Evolutionary conservation across 1,140 invertebrate genomes (phyloP).

Genomic region (Drosophila simulans): DNA sequence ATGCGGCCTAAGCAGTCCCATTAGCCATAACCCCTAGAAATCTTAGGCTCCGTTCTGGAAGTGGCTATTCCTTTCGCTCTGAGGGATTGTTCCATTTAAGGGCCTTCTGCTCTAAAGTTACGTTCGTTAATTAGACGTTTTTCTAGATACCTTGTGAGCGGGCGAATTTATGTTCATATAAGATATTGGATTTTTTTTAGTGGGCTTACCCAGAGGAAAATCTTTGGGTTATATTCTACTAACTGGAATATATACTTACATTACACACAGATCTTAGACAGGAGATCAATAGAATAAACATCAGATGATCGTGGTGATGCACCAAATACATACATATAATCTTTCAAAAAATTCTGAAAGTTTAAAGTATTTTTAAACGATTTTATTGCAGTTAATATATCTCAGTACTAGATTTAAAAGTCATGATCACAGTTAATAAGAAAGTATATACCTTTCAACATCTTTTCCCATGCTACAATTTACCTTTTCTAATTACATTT

Average conservation of each 20-base stretch:
- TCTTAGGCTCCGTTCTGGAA: neutral
- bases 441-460: too few relatives aligned
- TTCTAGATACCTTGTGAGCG: neutral
- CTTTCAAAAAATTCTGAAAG: too few relatives aligned
- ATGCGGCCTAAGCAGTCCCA: slow-evolving; percentile 29
- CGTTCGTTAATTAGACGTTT: slow-evolving; percentile 24
- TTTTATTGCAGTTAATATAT: too few relatives aligned
- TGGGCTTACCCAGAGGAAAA: neutral
- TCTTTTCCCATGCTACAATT: neutral
- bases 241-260: too few relatives aligned
- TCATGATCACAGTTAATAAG: too few relatives aligned
- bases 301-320: too few relatives aligned
- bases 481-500: slow-evolving; percentile 15
- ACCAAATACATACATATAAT: too few relatives aligned
- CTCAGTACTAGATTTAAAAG: too few relatives aligned
- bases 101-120: slow-evolving; percentile 1
- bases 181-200: neutral
- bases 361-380: too few relatives aligned
- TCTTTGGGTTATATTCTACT: too few relatives aligned
- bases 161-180: slow-evolving; percentile 1
- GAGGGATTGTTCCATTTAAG: slow-evolving; percentile 22
- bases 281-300: too few relatives aligned
- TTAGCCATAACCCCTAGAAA: slow-evolving; percentile 39
- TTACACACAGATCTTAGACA: too few relatives aligned
- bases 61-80: slow-evolving; percentile 7